Evolutionary conservation across 2,888 invertebrate species (phyloP).

Genomic region (Pseudococcus jackbeardsleyi): DNA sequence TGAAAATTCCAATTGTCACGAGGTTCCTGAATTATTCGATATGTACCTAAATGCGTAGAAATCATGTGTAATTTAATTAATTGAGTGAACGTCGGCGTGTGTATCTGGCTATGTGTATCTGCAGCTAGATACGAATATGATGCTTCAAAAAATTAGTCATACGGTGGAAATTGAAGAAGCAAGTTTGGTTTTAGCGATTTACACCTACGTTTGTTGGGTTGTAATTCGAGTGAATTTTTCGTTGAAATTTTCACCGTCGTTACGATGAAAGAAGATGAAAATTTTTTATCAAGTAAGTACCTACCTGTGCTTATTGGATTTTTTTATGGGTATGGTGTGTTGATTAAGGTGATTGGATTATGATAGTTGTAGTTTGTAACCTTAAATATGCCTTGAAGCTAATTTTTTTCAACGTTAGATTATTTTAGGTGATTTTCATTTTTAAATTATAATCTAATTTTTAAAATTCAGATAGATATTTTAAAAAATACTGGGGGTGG

Average conservation of each 20-base stretch:
- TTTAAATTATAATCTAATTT: not conserved
- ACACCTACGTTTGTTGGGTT: not conserved
- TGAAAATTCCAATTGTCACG: constrained; percentile 27
- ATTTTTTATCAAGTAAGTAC: not conserved
- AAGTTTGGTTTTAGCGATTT: constrained; percentile 34
- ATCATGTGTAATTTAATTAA: not conserved
- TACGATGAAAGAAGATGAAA: constrained; percentile 20
- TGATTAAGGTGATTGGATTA: not conserved
- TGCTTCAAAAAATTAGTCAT: constrained; percentile 28
- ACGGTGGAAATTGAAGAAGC: constrained; percentile 33
- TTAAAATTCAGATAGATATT: not conserved
- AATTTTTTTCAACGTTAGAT: not conserved
- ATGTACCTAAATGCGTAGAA: not conserved
- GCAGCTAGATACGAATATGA: not conserved
- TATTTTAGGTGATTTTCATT: not conserved
- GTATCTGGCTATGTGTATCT: not conserved
- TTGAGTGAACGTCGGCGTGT: not conserved
- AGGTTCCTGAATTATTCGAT: not conserved
- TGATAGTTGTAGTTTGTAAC: not conserved
- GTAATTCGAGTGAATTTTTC: constrained; percentile 12
- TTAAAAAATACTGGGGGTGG: too few species aligned
- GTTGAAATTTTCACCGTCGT: not conserved
- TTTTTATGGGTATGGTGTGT: not conserved
- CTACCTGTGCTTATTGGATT: not conserved
- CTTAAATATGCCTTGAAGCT: not conserved